Percentiles rank a stretch among this genome's conserved stretches.
Conservation (phyloP, 2,888 invertebrate species). For the Drosophila prolongata region DNA sequence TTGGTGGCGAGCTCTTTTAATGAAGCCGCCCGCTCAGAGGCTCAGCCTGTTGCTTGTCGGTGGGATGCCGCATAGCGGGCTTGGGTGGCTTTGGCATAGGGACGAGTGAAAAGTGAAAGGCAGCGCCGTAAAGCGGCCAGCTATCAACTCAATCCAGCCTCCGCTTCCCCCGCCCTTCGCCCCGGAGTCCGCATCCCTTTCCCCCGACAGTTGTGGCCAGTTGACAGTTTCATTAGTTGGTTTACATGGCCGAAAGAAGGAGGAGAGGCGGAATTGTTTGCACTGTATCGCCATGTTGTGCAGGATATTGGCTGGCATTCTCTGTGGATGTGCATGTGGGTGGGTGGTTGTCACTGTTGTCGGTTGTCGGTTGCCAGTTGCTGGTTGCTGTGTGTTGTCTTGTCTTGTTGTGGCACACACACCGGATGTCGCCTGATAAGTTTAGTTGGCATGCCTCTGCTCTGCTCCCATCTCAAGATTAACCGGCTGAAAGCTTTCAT, state of each 20-base stretch:
- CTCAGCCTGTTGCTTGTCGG: constrained; percentile 54
- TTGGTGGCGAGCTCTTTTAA: constrained; percentile 64
- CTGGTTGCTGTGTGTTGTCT: constrained; percentile 22
- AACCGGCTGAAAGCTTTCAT: constrained; percentile 63
- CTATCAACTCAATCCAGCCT: constrained; percentile 28
- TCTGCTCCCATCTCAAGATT: constrained; percentile 5
- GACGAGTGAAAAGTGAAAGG: constrained; percentile 39
- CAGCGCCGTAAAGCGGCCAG: constrained; percentile 35
- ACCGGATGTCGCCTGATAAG: constrained; percentile 74
- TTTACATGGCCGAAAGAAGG: constrained; percentile 63
- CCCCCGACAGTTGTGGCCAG: constrained; percentile 63
- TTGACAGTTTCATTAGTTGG: constrained; percentile 80
- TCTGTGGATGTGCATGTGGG: constrained; percentile 31
- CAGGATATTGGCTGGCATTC: constrained; percentile 73
- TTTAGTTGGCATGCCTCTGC: constrained; percentile 62
- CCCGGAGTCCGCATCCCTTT: background rate
- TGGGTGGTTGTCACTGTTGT: constrained; percentile 19
- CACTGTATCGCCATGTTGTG: constrained; percentile 74
- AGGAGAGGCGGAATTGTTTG: constrained; percentile 61
- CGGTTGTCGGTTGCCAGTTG: constrained; percentile 9
- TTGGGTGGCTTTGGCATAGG: constrained; percentile 4
- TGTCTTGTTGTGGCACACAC: constrained; percentile 61
- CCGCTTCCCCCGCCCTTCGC: background rate
- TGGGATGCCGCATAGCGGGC: background rate
- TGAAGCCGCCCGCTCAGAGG: constrained; percentile 47